phyloP scores from a whole-genome alignment of 2,888 invertebrate genomes.

The Horisme vitalbata region DNA sequence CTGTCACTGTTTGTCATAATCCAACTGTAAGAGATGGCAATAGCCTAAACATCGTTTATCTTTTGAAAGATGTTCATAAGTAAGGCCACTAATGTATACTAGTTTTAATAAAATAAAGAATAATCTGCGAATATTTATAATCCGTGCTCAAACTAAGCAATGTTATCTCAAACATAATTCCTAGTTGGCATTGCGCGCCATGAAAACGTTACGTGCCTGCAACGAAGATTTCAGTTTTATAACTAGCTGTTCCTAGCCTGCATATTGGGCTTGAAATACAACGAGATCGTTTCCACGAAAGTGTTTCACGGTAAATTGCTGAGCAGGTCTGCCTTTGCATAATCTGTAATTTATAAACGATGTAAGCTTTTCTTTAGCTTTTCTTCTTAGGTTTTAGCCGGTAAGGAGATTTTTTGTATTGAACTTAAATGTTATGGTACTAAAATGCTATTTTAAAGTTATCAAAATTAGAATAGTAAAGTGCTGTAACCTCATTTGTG shows the following conservation, averaged over 20 bases:
- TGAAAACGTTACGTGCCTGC: slow-evolving; percentile 55
- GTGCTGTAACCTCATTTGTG: too few relatives aligned
- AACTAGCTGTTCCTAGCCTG: slow-evolving; percentile 46
- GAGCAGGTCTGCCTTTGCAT: slow-evolving; percentile 16
- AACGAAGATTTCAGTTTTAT: slow-evolving; percentile 49
- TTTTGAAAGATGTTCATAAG: too few relatives aligned
- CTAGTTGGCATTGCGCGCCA: slow-evolving; percentile 45
- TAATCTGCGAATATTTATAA: slow-evolving; percentile 17
- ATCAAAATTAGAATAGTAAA: too few relatives aligned
- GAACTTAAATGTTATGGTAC: too few relatives aligned
- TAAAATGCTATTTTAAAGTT: too few relatives aligned
- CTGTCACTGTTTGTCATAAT: too few relatives aligned
- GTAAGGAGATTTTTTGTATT: too few relatives aligned
- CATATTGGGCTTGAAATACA: slow-evolving; percentile 37
- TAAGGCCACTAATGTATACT: too few relatives aligned
- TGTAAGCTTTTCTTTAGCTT: too few relatives aligned
- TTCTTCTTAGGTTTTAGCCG: too few relatives aligned
- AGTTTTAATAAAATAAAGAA: slow-evolving; percentile 10
- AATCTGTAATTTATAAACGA: slow-evolving; percentile 27
- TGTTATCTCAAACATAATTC: slow-evolving; percentile 51
- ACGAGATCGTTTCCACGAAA: slow-evolving; percentile 20
- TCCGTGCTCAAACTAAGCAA: slow-evolving; percentile 39
- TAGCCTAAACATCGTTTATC: too few relatives aligned
- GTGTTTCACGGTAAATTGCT: slow-evolving; percentile 16
- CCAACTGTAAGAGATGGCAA: too few relatives aligned